Conservation (phyloP, 2,113 vertebrate species). For the Piprites chloris region DNA sequence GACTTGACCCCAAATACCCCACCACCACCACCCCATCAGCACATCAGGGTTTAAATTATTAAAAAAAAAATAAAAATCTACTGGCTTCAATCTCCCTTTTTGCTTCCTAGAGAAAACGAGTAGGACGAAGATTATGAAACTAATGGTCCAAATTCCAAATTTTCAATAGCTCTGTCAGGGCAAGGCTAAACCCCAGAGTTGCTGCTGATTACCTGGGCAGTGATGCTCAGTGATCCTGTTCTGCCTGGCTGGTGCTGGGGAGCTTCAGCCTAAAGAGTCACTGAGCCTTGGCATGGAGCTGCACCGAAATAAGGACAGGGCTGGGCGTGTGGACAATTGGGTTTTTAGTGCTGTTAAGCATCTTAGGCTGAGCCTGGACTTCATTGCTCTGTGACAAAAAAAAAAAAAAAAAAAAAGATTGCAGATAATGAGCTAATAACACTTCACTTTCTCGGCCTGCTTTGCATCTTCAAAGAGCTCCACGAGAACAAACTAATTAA, state of each 20-base stretch:
- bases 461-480: slow-evolving; percentile 47
- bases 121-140: neutral
- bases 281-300: neutral
- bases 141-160: neutral
- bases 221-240: neutral
- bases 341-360: neutral
- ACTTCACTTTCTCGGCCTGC: slow-evolving; percentile 7
- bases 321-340: neutral
- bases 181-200: neutral
- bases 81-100: neutral
- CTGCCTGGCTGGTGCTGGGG: neutral
- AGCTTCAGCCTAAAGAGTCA: neutral
- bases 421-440: slow-evolving; percentile 46
- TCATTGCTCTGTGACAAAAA: neutral
- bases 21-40: too few relatives aligned
- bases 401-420: neutral
- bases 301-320: neutral
- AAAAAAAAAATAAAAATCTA: neutral
- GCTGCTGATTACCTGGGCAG: neutral
- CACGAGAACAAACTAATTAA: slow-evolving; percentile 53
- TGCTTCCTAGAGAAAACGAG: neutral
- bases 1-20: neutral
- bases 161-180: neutral
- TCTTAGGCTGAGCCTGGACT: neutral
- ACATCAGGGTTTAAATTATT: neutral